Evolutionary conservation across 2,888 invertebrate genomes (phyloP).

Genomic region (Bombylius discolor): DNA sequence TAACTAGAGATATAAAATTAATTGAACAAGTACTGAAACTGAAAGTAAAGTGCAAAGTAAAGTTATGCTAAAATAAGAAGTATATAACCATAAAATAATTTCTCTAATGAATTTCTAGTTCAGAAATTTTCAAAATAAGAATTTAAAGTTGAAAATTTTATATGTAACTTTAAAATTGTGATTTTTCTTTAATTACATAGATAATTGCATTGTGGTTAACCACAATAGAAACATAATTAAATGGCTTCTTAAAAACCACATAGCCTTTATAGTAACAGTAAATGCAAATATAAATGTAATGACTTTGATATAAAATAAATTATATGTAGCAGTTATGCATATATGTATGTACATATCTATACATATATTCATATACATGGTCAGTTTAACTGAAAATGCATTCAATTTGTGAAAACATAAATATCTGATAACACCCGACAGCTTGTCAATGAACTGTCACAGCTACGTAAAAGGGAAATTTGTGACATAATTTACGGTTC

Average conservation of each 20-base stretch:
- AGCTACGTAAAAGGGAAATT: constrained; percentile 4
- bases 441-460: constrained; percentile 13
- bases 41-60: no score
- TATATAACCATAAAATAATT: no score
- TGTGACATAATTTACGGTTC: constrained; percentile 4
- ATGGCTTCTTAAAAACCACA: constrained; percentile 1
- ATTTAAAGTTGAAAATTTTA: no score
- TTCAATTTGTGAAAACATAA: not conserved
- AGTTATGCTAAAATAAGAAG: no score
- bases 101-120: no score
- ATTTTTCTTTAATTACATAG: constrained; percentile 9
- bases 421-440: constrained; percentile 13
- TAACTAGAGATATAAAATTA: no score
- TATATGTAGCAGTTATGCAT: no score
- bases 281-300: no score
- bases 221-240: constrained; percentile 7
- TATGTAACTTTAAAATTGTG: not conserved
- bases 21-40: no score
- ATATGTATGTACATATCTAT: not conserved
- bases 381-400: no score
- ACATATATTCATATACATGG: not conserved
- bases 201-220: constrained; percentile 1
- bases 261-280: not conserved
- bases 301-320: no score
- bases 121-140: no score